Evolutionary conservation across 92 coral and sea anemone genomes (phyloP), one percentile per base, ranked within the genome.

Genomic region (Siderastrea siderea): DNA sequence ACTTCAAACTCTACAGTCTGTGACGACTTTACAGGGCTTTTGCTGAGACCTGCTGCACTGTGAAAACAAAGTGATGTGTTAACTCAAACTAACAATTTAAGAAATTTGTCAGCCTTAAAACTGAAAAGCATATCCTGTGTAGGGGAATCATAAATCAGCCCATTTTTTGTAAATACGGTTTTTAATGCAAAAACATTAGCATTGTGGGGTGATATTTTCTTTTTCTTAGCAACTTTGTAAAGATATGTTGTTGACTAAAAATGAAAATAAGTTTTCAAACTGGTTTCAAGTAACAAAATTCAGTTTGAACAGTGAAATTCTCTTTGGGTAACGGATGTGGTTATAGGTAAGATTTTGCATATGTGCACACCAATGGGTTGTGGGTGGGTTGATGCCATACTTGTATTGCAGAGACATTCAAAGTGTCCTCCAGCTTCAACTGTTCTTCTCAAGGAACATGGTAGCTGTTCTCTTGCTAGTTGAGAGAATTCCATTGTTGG

Each of bases 381-480:
- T 44, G 60, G 86, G 74, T 48, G 72, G 62, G 67, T 54, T 46
- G 3, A 47, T 2, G 0, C 10, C 48, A 6, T 62, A 48, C 43
- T 67, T 46, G 62, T 43, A 58, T 68, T n/a, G 66, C 68, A 58
- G 90, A 90, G 81, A 68, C 90, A 81, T 74, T 90, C 93, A 2
- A 43, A 86, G 84, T 90, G 82, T 90, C 93, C 74, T 69, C 90
- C 87, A 61, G 87, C 71, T 47, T 14, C 77, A 81, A 14, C 90
- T 68, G 44, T 90, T 86, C 80, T 75, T 55, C 55, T 19, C 17
- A 26, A 13, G 17, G 81, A 80, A 80, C 88, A 72, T 43, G 70
- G 72, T 74, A 68, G 90, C 67, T 90, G 93, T 80, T 46, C 17
- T n/a, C 55, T 3, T 47, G 59, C 16, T 19, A 48, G 52, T 7